phyloP scores from a whole-genome alignment of 2,797 vertebrate genomes.

The Periparus ater region DNA sequence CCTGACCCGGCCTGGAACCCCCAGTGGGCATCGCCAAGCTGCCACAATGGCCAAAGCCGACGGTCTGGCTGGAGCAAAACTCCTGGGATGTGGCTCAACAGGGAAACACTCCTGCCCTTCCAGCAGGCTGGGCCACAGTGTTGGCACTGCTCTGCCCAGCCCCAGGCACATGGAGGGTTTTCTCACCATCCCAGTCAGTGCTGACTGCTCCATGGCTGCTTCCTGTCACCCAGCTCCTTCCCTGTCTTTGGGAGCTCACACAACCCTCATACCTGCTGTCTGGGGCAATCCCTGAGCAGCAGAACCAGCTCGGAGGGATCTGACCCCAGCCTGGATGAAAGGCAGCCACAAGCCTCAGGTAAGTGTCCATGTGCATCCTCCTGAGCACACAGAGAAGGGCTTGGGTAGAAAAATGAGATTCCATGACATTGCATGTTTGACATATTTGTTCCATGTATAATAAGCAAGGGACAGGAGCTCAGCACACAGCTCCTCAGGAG shows the following conservation, averaged over 20 bases:
- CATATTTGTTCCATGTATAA: neutral
- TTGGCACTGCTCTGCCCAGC: neutral
- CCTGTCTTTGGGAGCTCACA: neutral
- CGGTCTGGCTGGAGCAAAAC: neutral
- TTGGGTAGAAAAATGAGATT: neutral
- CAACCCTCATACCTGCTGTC: neutral
- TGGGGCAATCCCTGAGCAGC: neutral
- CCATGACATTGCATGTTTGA: neutral
- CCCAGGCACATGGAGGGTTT: accelerated
- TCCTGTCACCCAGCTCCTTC: neutral
- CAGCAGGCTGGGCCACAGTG: accelerated
- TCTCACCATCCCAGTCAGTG: neutral
- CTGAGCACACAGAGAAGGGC: neutral
- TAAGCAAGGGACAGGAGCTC: neutral
- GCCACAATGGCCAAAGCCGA: accelerated
- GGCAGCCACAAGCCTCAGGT: neutral
- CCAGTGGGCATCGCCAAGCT: neutral
- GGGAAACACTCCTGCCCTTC: neutral
- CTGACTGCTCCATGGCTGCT: neutral
- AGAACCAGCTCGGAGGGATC: neutral
- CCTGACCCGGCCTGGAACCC: neutral
- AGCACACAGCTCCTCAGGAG: neutral
- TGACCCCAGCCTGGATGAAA: neutral
- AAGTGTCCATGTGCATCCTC: neutral
- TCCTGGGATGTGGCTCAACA: accelerated